These are phyloP conservation scores for Thumatha senex DNA, from an alignment of 2,888 invertebrate genomes.

Conservation along the genomic window DNA sequence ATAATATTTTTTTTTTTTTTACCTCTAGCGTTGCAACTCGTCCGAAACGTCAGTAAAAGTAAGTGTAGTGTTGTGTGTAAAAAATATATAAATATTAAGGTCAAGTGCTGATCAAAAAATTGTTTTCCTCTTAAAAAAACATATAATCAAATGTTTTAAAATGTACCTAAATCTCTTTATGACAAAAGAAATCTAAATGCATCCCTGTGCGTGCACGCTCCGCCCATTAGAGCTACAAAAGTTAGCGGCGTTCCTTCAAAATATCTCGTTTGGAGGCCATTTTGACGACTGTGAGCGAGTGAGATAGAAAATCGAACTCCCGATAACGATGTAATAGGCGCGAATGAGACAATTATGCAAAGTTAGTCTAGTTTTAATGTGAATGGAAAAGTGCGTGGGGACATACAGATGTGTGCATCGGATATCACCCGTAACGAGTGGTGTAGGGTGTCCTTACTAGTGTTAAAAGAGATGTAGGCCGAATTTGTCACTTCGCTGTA, in stretches of 20 bases:
- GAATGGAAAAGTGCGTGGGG: conserved; percentile 62
- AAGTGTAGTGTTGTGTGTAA: no score
- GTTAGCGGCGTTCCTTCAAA: conserved; percentile 82
- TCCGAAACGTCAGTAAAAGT: no score
- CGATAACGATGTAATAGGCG: conserved; percentile 64
- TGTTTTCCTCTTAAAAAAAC: no score
- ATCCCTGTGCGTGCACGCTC: conserved; percentile 75
- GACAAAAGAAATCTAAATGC: conserved; percentile 41
- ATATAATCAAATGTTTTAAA: neutral
- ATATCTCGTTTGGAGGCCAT: conserved; percentile 84
- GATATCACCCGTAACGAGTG: conserved; percentile 27
- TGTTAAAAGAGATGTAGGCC: conserved; percentile 19
- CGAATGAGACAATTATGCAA: conserved; percentile 82
- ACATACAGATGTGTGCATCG: conserved; percentile 52
- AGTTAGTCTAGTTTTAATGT: conserved; percentile 80
- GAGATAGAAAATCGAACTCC: conserved; percentile 58
- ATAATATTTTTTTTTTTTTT: no score
- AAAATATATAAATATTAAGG: no score
- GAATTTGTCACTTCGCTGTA: conserved; percentile 2
- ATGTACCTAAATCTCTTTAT: neutral
- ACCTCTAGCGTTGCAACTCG: no score
- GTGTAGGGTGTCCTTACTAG: conserved; percentile 25
- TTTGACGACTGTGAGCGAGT: conserved; percentile 77
- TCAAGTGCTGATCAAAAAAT: no score
- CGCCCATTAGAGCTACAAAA: conserved; percentile 83